Percentiles rank a stretch among this genome's conserved stretches.
phyloP scores from a whole-genome alignment of 2,113 vertebrate species.

The Dromaius novaehollandiae region DNA sequence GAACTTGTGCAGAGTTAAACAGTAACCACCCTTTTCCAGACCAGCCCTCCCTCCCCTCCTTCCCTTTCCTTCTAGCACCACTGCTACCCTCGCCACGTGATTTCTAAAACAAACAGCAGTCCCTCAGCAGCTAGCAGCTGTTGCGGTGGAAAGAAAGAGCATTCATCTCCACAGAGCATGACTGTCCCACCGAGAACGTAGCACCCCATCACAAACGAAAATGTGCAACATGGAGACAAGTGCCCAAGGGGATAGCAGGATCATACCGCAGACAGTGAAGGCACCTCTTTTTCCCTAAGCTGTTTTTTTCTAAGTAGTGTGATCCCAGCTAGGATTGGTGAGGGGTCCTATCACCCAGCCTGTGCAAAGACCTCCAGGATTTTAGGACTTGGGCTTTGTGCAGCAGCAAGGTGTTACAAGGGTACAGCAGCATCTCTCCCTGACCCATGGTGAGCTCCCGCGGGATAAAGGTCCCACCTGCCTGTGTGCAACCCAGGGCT shows the following conservation, averaged over 20 bases:
- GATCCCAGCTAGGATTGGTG: neutral
- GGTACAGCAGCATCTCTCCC: neutral
- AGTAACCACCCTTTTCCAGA: neutral
- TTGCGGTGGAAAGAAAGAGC: neutral
- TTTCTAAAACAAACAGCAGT: neutral
- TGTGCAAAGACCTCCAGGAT: neutral
- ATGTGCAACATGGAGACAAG: accelerated
- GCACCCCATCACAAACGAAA: accelerated
- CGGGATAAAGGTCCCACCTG: neutral
- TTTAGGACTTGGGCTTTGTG: neutral
- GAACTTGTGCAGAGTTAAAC: neutral
- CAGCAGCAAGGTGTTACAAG: neutral
- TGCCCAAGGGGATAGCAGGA: accelerated
- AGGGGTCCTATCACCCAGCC: neutral
- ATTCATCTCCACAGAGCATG: neutral
- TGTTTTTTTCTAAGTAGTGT: neutral
- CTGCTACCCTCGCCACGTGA: neutral
- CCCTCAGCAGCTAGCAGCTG: neutral
- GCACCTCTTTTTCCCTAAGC: neutral
- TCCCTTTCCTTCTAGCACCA: neutral
- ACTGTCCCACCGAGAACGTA: accelerated
- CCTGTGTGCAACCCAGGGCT: neutral
- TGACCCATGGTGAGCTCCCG: neutral
- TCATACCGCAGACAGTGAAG: neutral
- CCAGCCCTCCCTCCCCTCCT: neutral